Base-by-base conservation (phyloP, 2,888 invertebrate species). In the Melanostoma mellinum region DNA sequence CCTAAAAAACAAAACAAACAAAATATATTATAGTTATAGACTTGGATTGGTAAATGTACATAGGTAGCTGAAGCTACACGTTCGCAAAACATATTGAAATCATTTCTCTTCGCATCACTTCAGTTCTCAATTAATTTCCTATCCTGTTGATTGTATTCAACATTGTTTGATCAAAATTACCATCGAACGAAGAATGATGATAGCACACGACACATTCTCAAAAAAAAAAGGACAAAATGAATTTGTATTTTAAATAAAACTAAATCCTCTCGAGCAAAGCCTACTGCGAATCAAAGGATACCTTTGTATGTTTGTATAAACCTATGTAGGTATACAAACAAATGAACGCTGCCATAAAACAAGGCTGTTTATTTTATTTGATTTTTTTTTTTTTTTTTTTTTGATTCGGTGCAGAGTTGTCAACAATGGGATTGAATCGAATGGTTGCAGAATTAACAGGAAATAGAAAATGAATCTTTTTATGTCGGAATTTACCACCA, bases 381-480 rank as follows among this genome's bases (percentile, higher is more conserved):
- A 5, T 8, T 52, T 55, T 44, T 10, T n/a, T 68, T 36, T 35
- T 56, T 44, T 44, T 60, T 35, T 52, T 4, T 55, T 55, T 33
- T 33, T 35, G 55, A 36, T 6, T 9, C 10, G 55, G 10, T 35
- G 32, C 35, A 10, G 10, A 55, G 36, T 10, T 55, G 55, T 58
- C 53, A 61, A 61, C 75, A 53, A 76, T 76, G 46, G 53, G 44
- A 76, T 61, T 20, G 52, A 68, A 74, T 65, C 56, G 40, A 65
- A 61, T 20, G 20, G 20, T 20, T 69, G 69, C 35, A 36, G 55
- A 76, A 69, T 76, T 76, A 76, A 76, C 76, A 61, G 69, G 69
- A 76, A 56, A 76, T 61, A 63, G 69, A 69, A 76, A 76, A 61
- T 76, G 60, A 68, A 60, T 61, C 53, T 76, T 68, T 61, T 68